Percentiles rank a stretch among this genome's conserved stretches.
Evolutionary conservation across 2,113 vertebrate genomes (phyloP).

Genomic region (Nymphicus hollandicus): DNA sequence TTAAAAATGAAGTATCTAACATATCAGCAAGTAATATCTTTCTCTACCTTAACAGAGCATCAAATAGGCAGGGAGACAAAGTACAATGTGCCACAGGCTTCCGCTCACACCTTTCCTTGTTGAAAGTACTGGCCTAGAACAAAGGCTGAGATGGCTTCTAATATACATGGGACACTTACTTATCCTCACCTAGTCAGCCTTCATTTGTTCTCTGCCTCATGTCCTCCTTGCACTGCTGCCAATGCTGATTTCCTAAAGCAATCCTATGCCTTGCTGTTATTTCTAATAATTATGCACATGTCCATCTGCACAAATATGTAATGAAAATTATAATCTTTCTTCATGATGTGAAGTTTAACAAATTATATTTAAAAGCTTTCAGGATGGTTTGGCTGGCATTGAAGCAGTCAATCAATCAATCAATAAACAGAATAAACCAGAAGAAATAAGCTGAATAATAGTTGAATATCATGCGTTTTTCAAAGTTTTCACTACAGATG

Average conservation of each 20-base stretch:
- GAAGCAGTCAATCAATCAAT: neutral
- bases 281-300: neutral
- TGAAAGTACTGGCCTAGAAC: neutral
- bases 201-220: neutral
- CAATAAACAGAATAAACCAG: neutral
- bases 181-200: neutral
- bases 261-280: neutral
- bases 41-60: constrained; percentile 23
- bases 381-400: neutral
- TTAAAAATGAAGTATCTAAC: constrained; percentile 66
- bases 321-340: neutral
- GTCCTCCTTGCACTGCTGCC: neutral
- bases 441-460: neutral
- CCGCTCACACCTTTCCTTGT: neutral
- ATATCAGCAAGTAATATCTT: constrained; percentile 47
- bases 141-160: neutral
- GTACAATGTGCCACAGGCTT: neutral
- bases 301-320: neutral
- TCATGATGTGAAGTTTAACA: neutral
- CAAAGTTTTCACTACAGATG: neutral
- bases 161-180: neutral
- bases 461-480: neutral
- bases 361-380: neutral
- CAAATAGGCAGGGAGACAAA: constrained; percentile 19
- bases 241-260: neutral